Base-by-base conservation (phyloP, 2,113 vertebrate genomes). In the Paedocypris sp. region DNA sequence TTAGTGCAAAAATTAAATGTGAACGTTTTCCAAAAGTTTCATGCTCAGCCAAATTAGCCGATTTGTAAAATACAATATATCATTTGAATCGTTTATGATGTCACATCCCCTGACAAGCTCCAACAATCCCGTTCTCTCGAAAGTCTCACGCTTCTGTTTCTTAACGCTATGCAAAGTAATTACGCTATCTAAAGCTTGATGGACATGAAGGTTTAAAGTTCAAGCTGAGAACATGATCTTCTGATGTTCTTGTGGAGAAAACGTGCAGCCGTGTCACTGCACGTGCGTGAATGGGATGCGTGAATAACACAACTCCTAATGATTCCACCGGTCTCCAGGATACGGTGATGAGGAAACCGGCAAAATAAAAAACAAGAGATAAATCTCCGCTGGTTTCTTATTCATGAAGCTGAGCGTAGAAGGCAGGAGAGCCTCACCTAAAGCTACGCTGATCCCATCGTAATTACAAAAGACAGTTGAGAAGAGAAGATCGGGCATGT, bases 241-340 rank as follows among this genome's bases (percentile, higher is more conserved):
- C 29, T 41, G 26, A 38, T n/a, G 66, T 6, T 46, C 19, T 46
- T 52, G 26, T 28, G 33, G 51, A 26, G 48, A 59, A 62, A 72
- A 64, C 63, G 18, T 64, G 50, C 57, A 42, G 49, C 60, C 51
- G 68, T 61, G 60, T 20, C 47, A 69, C 58, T 59, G 46, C 43
- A 69, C 62, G 70, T 16, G n/a, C n/a, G n/a, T n/a, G n/a, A n/a
- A n/a, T n/a, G n/a, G 47, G 62, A 58, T 41, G 13, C 38, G 62
- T 29, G 68, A 56, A 64, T 64, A 65, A 58, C 47, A 46, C 57
- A 45, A 59, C 60, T 62, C 36, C 62, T 49, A 48, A 66, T 52
- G 62, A 45, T 36, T 52, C 22, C 18, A 23, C 3, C 22, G 33
- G 66, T 69, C 62, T 69, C 66, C 66, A 73, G 63, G 71, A 54